Percentiles rank a stretch among this genome's conserved stretches.
Evolutionary conservation across 2,113 vertebrate genomes (phyloP).

Genomic region (Scomber colias): DNA sequence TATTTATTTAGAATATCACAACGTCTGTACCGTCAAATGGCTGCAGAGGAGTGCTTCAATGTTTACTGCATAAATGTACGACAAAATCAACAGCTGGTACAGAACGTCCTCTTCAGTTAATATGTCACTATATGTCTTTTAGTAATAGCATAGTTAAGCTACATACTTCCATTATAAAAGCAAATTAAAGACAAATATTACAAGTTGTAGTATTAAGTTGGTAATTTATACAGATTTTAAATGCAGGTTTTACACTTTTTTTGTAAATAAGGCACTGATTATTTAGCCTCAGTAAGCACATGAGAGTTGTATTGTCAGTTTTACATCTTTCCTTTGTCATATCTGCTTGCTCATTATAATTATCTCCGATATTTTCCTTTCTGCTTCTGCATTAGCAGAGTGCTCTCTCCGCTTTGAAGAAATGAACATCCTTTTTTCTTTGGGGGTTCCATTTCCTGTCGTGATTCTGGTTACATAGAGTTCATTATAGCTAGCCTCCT

Average conservation of each 20-base stretch:
- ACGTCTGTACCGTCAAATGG: neutral
- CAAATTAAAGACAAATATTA: no score
- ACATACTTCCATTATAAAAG: no score
- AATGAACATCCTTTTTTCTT: neutral
- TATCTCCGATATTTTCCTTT: conserved; percentile 6
- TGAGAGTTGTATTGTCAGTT: neutral
- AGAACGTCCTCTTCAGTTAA: neutral
- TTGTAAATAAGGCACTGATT: neutral
- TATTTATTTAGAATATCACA: conserved; percentile 29
- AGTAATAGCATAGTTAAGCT: no score
- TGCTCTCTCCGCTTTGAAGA: neutral
- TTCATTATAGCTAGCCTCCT: conserved; percentile 31
- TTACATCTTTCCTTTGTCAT: neutral
- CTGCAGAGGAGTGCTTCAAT: conserved; percentile 1
- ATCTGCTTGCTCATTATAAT: neutral
- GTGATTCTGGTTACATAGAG: conserved; percentile 8
- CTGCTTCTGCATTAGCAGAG: neutral
- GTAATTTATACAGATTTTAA: neutral
- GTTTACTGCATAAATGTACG: conserved; percentile 11
- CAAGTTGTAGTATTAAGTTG: no score
- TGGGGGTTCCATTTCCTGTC: conserved; percentile 32
- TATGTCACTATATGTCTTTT: neutral
- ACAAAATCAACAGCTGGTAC: conserved; percentile 6
- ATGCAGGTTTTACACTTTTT: neutral
- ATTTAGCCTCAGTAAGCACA: neutral